Base-by-base conservation (phyloP, 92 coral and sea anemone genomes). In the Paramuricea clavata region DNA sequence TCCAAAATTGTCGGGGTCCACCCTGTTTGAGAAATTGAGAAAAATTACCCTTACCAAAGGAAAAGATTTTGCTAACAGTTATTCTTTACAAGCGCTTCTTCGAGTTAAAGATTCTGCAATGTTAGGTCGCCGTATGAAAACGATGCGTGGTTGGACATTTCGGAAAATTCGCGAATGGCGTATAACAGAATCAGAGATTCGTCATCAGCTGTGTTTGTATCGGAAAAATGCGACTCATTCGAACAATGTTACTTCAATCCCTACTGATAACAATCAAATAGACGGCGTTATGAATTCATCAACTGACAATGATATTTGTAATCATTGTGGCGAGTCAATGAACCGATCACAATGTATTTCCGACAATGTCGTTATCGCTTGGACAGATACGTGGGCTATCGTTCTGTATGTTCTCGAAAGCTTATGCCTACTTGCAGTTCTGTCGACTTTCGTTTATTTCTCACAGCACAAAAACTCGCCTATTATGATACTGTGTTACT, bases 401-500 rank as follows among this genome's bases (percentile, higher is more conserved):
- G 72, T 26, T 2, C 16, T 79, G 52, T 79, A 79, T 57, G 15
- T 60, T 26, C 49, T 79, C 30, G 34, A 79, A 42, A 16, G 64
- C 17, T 6, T 79, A 10, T 19, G 49, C 17, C 47, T 79, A 9
- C 57, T 59, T 27, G 73, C 84, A 0, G 73, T 79, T 26, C 7
- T 79, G 3, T 21, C 47, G 49, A 61, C 69, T 39, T 60, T 79
- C 10, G 31, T 79, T 26, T 79, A 57, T 28, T 79, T 79, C 43
- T 34, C 34, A 15, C 64, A 36, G 23, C 71, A 79, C 72, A 79
- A 60, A 28, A 61, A 61, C 73, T 79, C 84, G 28, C 84, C 84
- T 9, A 79, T 79, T 69, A 61, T 79, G 84, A 79, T 79, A 22
- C n/a, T 79, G 34, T 79, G 84, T 61, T 79, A 61, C 9, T 79